phyloP scores from a whole-genome alignment of 2,797 vertebrate genomes.

The Gallinago nigripennis region DNA sequence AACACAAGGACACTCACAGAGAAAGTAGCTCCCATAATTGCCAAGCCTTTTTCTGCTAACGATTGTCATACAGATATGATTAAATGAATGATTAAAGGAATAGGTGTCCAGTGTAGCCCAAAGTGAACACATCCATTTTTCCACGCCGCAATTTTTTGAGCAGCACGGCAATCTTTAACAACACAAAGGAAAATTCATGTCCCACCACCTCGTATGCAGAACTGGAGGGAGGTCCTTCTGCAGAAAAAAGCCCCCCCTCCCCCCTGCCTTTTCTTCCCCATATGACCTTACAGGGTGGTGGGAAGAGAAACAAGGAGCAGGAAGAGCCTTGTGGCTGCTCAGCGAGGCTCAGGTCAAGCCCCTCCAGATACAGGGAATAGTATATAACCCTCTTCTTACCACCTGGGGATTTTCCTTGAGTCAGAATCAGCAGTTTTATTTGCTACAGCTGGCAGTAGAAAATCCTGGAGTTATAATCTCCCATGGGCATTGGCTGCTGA shows the following conservation, averaged over 20 bases:
- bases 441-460: neutral
- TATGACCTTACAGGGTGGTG: neutral
- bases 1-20: constrained; percentile 50
- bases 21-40: constrained; percentile 60
- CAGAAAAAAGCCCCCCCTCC: neutral
- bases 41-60: constrained; percentile 36
- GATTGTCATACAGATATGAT: constrained; percentile 44
- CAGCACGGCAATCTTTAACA: neutral
- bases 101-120: neutral
- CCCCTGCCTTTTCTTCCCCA: neutral
- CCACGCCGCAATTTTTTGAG: neutral
- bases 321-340: neutral
- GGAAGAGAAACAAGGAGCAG: neutral
- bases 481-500: neutral
- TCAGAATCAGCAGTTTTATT: neutral
- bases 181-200: neutral
- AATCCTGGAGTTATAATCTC: neutral
- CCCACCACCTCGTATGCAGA: neutral
- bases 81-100: neutral
- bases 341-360: neutral
- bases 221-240: neutral
- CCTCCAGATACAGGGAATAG: neutral
- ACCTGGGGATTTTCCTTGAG: neutral
- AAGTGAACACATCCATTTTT: constrained; percentile 8
- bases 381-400: neutral